Evolutionary conservation across 2,113 vertebrate species (phyloP).

Genomic region (Zingel zingel): DNA sequence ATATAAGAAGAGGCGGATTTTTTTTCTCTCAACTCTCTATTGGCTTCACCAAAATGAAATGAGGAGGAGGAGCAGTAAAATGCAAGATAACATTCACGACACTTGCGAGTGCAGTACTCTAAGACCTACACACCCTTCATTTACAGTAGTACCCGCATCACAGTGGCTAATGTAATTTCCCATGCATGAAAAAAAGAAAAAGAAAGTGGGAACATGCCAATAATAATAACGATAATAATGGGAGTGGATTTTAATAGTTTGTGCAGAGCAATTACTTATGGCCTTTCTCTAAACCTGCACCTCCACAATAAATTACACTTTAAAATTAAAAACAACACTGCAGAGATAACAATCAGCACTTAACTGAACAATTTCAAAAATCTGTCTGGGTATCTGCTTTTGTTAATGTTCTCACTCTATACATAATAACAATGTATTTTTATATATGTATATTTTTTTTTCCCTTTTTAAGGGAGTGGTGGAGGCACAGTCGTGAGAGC

Average conservation of each 20-base stretch:
- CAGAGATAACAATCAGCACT: slow-evolving; percentile 40
- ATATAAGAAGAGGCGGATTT: slow-evolving; percentile 13
- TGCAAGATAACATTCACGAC: background rate
- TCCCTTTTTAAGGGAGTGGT: slow-evolving; percentile 54
- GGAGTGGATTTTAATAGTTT: slow-evolving; percentile 18
- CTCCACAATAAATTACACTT: slow-evolving; percentile 23
- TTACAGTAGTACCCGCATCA: slow-evolving; percentile 2
- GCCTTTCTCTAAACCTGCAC: slow-evolving; percentile 1
- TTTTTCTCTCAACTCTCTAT: slow-evolving; percentile 12
- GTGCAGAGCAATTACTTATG: slow-evolving; percentile 36
- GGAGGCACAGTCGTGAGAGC: slow-evolving; percentile 74
- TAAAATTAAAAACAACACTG: slow-evolving; percentile 37
- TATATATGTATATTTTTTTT: background rate
- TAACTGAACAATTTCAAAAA: slow-evolving; percentile 19
- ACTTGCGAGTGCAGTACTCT: background rate
- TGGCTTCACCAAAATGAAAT: slow-evolving; percentile 7
- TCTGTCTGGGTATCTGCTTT: slow-evolving; percentile 9
- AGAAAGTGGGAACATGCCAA: slow-evolving; percentile 34
- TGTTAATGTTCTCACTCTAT: slow-evolving; percentile 22
- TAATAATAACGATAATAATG: slow-evolving; percentile 39
- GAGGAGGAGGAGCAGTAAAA: slow-evolving; percentile 15
- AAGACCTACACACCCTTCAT: background rate
- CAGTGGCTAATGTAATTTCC: slow-evolving; percentile 20
- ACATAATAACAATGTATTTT: background rate
- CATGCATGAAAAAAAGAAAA: background rate